Conservation (phyloP, 2,113 vertebrate species). For the Takifugu flavidus region DNA sequence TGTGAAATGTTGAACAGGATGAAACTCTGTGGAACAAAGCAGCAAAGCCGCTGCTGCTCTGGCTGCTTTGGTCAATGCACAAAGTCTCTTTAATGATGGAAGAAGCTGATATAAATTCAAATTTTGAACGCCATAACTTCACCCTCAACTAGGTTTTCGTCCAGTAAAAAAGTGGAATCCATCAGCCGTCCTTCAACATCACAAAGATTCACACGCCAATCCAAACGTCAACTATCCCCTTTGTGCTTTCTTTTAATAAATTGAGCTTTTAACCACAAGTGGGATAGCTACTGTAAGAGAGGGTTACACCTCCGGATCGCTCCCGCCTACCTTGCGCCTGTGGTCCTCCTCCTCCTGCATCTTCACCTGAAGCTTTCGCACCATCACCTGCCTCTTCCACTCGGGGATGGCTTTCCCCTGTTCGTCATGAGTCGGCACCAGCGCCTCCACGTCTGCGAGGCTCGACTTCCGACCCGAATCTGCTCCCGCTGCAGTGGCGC, state of each 20-base stretch:
- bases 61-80: no score
- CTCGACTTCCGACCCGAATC: constrained; percentile 63
- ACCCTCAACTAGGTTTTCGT: not conserved
- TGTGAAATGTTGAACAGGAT: not conserved
- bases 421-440: constrained; percentile 90
- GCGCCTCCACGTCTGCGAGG: constrained; percentile 77
- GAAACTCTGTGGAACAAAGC: no score
- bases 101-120: not conserved
- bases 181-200: constrained; percentile 2
- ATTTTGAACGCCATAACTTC: not conserved
- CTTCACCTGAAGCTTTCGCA: constrained; percentile 90
- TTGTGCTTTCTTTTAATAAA: constrained; percentile 17
- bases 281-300: constrained; percentile 36
- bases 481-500: constrained; percentile 2
- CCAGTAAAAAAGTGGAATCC: not conserved
- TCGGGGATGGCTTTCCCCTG: constrained; percentile 88
- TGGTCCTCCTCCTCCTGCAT: constrained; percentile 95
- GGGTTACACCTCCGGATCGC: not conserved
- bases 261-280: constrained; percentile 24
- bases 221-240: constrained; percentile 36
- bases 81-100: no score
- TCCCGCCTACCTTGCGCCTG: constrained; percentile 83
- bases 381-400: constrained; percentile 95
- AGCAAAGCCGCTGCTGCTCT: no score
- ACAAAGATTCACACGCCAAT: constrained; percentile 33